Conservation (phyloP, 2,113 vertebrate genomes). For the Chinchilla lanigera region DNA sequence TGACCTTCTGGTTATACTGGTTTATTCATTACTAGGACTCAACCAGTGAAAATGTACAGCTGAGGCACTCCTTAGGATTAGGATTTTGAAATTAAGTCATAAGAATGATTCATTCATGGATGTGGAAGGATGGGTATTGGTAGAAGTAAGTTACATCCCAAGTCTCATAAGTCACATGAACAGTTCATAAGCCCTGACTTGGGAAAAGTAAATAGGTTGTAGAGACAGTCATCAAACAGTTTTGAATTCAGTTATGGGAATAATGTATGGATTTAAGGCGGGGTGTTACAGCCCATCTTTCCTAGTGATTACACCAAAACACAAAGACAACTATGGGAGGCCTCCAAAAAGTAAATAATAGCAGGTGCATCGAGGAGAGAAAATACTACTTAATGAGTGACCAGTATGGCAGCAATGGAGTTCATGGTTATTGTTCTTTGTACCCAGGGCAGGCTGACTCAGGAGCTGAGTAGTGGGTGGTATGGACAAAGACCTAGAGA, state of each 20-base stretch:
- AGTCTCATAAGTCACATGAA: neutral
- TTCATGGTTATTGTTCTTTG: neutral
- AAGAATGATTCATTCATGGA: neutral
- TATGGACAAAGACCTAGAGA: neutral
- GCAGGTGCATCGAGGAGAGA: neutral
- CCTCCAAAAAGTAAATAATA: neutral
- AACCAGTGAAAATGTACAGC: neutral
- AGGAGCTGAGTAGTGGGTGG: neutral
- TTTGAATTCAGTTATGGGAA: neutral
- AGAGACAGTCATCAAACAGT: neutral
- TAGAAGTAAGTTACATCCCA: neutral
- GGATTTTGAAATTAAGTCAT: neutral
- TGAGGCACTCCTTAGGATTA: neutral
- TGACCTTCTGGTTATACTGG: neutral
- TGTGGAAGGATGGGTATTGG: neutral
- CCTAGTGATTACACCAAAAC: neutral
- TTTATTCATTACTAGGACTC: neutral
- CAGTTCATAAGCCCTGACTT: neutral
- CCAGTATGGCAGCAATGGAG: neutral
- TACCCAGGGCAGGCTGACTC: neutral
- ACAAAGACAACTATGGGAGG: neutral
- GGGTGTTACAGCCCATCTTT: neutral
- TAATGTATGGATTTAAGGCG: neutral
- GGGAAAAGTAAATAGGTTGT: slow-evolving; percentile 6
- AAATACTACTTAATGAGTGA: neutral